phyloP scores from a whole-genome alignment of 2,888 invertebrate genomes.

The Mythimna loreyi region DNA sequence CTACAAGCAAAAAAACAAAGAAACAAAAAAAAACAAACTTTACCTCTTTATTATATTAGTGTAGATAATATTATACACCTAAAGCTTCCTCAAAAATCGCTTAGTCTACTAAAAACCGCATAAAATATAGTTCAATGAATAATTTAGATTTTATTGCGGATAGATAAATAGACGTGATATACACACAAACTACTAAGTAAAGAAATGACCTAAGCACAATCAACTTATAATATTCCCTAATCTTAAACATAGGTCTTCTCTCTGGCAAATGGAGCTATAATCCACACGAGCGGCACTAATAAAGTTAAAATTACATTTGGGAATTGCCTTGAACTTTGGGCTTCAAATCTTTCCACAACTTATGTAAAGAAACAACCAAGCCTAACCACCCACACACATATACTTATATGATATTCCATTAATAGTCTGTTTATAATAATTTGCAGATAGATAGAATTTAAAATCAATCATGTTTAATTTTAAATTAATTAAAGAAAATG shows the following conservation, averaged over 20 bases:
- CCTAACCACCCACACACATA: conserved; percentile 6
- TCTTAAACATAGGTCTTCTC: no score
- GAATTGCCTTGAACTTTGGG: background rate
- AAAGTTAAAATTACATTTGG: background rate
- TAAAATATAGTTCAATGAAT: no score
- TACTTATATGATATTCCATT: conserved; percentile 8
- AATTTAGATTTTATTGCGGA: no score
- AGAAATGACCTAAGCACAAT: background rate
- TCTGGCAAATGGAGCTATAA: no score
- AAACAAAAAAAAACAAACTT: no score
- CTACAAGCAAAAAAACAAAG: no score
- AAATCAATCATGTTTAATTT: background rate
- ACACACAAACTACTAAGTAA: background rate
- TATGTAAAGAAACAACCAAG: conserved; percentile 3
- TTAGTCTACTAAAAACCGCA: no score
- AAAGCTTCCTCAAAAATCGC: no score
- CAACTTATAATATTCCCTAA: no score
- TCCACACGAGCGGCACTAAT: background rate
- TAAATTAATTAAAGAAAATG: background rate
- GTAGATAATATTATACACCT: no score
- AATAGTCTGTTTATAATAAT: conserved; percentile 17
- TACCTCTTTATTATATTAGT: no score
- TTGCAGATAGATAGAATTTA: conserved; percentile 8
- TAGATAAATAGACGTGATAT: no score
- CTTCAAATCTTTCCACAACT: conserved; percentile 1